Percentiles rank a stretch among this genome's conserved stretches.
phyloP scores from a whole-genome alignment of 2,888 invertebrate genomes.

The Cylindroiulus punctatus region DNA sequence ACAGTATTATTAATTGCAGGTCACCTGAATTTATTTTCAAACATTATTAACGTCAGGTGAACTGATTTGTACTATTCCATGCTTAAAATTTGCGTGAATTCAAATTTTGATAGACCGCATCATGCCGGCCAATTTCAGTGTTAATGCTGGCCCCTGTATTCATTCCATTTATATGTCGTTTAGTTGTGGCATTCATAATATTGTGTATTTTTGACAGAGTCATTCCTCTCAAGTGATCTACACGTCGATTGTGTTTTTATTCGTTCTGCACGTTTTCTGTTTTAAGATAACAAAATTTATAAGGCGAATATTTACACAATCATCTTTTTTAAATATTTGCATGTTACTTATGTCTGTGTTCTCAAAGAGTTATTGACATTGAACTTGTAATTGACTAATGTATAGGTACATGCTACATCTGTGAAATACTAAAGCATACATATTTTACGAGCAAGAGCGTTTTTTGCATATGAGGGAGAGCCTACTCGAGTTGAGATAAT shows the following conservation, averaged over 20 bases:
- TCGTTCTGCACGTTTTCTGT: background rate
- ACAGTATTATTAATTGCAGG: slow-evolving; percentile 5
- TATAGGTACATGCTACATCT: too few relatives aligned
- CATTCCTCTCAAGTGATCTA: background rate
- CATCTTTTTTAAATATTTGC: background rate
- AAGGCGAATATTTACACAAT: background rate
- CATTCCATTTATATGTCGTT: background rate
- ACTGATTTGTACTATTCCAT: background rate
- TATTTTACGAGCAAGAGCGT: too few relatives aligned
- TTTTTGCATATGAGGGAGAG: too few relatives aligned
- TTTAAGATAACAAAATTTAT: background rate
- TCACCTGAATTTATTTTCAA: background rate
- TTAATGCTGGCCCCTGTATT: background rate
- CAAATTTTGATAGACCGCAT: background rate
- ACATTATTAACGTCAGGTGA: background rate
- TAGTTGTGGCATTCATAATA: background rate
- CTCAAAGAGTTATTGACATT: too few relatives aligned
- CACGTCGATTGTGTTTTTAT: background rate
- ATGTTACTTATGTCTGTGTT: background rate
- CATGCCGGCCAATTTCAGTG: background rate
- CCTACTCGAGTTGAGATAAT: too few relatives aligned
- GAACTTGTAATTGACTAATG: too few relatives aligned
- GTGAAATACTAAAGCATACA: too few relatives aligned
- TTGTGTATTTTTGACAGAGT: background rate
- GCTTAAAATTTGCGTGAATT: background rate